Base-by-base conservation (phyloP, 2,797 vertebrate genomes). In the Atherinosoma microstoma region DNA sequence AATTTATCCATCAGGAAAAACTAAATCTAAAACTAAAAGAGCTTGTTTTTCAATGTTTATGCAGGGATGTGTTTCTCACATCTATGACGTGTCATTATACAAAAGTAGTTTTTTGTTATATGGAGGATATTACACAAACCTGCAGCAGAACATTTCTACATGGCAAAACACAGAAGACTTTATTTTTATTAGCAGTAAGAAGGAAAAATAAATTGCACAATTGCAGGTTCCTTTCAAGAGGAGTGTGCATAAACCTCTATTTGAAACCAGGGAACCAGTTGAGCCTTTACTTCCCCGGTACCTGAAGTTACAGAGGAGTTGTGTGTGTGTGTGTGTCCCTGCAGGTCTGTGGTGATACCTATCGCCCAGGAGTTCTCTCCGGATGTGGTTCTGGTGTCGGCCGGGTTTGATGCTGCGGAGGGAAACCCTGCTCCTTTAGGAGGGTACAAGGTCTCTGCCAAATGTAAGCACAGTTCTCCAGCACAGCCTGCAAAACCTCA, bases 301-400 rank as follows among this genome's bases (percentile, higher is more conserved):
- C 10, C 30, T 61, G 11, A 56, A 57, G 34, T 70, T 3, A 70
- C 27, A 30, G 29, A 3, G 34, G 34, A 5, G 3, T n/a, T 29
- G 20, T 58, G 40, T 58, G 40, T 60, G 58, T 54, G 30, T 78
- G 47, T 67, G 65, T 87, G 81, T 84, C 20, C 29, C 56, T 34
- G 6, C 91, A 99, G 97, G 95, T 96, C 94, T 0, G 96, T 98
- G 75, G 97, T 99, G 94, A 97, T 99, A 96, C 98, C 98, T 0
- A 96, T 99, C 0, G 97, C 97, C 6, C 95, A 95, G 30, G 96
- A 98, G 86, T 99, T 98, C 92, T 95, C 95, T 66, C 98, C 98
- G 0, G 97, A 99, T 0, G 91, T 99, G 40, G 97, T 99, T 66
- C 93, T 99, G 86, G 97, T 99, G 45, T 99, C 98, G 0, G 96